phyloP scores from a whole-genome alignment of 2,113 vertebrate species.

The Gambusia holbrooki region DNA sequence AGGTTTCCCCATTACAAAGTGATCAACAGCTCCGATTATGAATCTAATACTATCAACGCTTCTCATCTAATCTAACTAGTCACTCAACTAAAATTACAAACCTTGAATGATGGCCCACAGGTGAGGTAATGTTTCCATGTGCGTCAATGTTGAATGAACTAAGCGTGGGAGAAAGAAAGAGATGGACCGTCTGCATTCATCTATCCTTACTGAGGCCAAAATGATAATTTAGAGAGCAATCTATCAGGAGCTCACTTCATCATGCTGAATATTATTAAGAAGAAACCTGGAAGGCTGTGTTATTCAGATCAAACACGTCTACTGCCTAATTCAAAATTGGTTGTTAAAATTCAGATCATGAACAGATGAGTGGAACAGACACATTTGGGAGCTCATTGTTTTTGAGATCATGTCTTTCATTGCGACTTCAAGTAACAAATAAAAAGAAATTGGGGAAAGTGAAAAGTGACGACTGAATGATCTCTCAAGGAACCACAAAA shows the following conservation, averaged over 20 bases:
- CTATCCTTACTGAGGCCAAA: slow-evolving; percentile 41
- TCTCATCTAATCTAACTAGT: slow-evolving; percentile 53
- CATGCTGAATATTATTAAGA: slow-evolving; percentile 56
- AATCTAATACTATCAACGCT: slow-evolving; percentile 57
- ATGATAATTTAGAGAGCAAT: slow-evolving; percentile 54
- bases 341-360: slow-evolving; percentile 12
- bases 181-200: slow-evolving; percentile 51
- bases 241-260: slow-evolving; percentile 53
- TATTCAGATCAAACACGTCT: slow-evolving; percentile 17
- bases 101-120: slow-evolving; percentile 26
- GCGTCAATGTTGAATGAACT: background rate
- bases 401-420: background rate
- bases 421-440: background rate
- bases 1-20: slow-evolving; percentile 54
- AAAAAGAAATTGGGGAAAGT: background rate
- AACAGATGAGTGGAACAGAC: background rate
- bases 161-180: slow-evolving; percentile 3
- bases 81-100: slow-evolving; percentile 58
- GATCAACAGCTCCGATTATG: slow-evolving; percentile 59
- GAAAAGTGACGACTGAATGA: background rate
- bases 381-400: background rate
- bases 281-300: slow-evolving; percentile 37
- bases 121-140: slow-evolving; percentile 8
- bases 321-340: background rate
- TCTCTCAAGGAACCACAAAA: background rate